Evolutionary conservation across 2,888 invertebrate genomes (phyloP).

Genomic region (Polia nebulosa): DNA sequence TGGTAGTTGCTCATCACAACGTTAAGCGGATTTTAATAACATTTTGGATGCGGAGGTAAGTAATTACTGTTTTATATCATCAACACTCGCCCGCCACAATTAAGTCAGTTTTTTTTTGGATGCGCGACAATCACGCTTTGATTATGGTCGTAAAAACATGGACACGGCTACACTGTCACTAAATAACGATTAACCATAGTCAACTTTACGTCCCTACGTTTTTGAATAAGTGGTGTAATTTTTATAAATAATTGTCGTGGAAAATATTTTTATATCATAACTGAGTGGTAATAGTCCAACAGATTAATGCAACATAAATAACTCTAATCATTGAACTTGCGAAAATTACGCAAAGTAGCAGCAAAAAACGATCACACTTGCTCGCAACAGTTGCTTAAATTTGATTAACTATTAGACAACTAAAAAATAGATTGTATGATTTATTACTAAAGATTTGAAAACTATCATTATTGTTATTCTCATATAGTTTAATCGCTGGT

Average conservation of each 20-base stretch:
- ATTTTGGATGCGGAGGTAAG: slow-evolving; percentile 82
- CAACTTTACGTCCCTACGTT: slow-evolving; percentile 66
- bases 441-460: slow-evolving; percentile 64
- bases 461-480: slow-evolving; percentile 65
- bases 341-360: slow-evolving; percentile 44
- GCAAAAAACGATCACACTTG: slow-evolving; percentile 65
- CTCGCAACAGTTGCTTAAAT: slow-evolving; percentile 63
- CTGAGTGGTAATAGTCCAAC: slow-evolving; percentile 39
- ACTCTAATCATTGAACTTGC: slow-evolving; percentile 50
- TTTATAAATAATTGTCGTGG: slow-evolving; percentile 64
- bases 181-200: slow-evolving; percentile 77
- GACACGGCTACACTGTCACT: slow-evolving; percentile 78
- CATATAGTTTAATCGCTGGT: slow-evolving; percentile 45
- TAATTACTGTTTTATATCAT: slow-evolving; percentile 90
- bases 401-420: slow-evolving; percentile 65
- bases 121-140: slow-evolving; percentile 89
- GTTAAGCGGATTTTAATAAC: slow-evolving; percentile 90
- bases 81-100: slow-evolving; percentile 88
- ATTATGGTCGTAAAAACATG: slow-evolving; percentile 85
- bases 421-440: slow-evolving; percentile 67
- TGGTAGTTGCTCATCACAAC: slow-evolving; percentile 69
- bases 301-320: slow-evolving; percentile 56
- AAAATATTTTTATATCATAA: slow-evolving; percentile 47
- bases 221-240: slow-evolving; percentile 67
- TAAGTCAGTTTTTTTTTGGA: slow-evolving; percentile 87